Percentiles rank a stretch among this genome's conserved stretches.
Conservation (phyloP, 2,888 invertebrate species). For the Tigriopus californicus region DNA sequence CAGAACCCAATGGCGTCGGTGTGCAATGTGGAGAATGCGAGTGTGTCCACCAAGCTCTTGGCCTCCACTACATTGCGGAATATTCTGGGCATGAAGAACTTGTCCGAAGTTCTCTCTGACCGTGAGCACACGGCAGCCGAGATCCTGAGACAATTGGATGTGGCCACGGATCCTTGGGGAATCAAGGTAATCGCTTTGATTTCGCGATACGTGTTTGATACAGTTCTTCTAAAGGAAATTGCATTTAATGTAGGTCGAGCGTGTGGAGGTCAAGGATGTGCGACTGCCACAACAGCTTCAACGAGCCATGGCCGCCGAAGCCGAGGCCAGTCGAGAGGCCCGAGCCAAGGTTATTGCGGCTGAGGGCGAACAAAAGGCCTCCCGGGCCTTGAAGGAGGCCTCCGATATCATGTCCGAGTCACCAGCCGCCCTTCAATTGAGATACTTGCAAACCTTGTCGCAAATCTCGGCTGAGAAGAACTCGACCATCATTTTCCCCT, state of each 20-base stretch:
- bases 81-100: constrained; percentile 1
- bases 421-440: constrained; percentile 1
- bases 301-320: constrained; percentile 13
- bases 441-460: constrained; percentile 13
- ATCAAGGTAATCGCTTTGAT: not conserved
- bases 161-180: constrained; percentile 7
- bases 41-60: not conserved
- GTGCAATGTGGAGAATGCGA: constrained; percentile 3
- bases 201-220: too few species aligned
- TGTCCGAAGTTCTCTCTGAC: constrained; percentile 7
- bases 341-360: constrained; percentile 13
- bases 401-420: constrained; percentile 13
- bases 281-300: constrained; percentile 4
- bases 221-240: too few species aligned
- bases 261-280: constrained; percentile 8
- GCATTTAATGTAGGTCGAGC: constrained; percentile 3
- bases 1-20: not conserved
- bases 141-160: not conserved
- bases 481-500: constrained; percentile 14
- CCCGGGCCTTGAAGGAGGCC: constrained; percentile 12
- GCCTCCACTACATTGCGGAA: constrained; percentile 9
- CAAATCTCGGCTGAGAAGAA: constrained; percentile 11
- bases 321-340: constrained; percentile 11
- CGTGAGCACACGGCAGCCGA: not conserved
- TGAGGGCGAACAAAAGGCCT: constrained; percentile 12